Evolutionary conservation across 1,140 invertebrate species (phyloP), one percentile per base, ranked within the genome.

Genomic region (Schlechtendalia chinensis): DNA sequence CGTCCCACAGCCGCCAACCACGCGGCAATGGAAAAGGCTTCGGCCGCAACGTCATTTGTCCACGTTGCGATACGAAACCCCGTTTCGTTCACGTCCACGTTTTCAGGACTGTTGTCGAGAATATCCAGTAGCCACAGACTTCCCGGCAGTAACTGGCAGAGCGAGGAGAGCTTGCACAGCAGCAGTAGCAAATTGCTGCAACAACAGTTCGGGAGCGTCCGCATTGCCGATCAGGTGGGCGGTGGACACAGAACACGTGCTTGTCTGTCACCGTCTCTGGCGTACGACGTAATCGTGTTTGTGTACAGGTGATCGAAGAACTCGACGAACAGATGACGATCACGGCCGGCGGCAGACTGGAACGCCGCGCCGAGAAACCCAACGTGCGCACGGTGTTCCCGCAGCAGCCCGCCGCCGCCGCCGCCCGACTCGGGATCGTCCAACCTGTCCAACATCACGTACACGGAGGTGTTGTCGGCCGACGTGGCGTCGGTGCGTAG

Each of bases 261-360:
- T n/a, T n/a, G n/a, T n/a, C n/a, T n/a, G n/a, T n/a, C n/a, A n/a
- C n/a, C n/a, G n/a, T n/a, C n/a, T n/a, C n/a, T n/a, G n/a, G n/a
- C n/a, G n/a, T n/a, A n/a, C n/a, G n/a, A n/a, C n/a, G n/a, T n/a
- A n/a, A n/a, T n/a, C n/a, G n/a, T n/a, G n/a, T n/a, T n/a, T n/a
- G n/a, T n/a, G n/a, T 8, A 17, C 24, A 79, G 74, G 90, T 93
- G 5, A 94, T 93, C 39, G 92, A 94, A 84, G 93, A 94, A 85
- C 91, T 93, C 0, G 93, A 94, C 82, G 93, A 94, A 83, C 92
- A 94, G 84, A 87, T 90, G 82, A 94, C 93, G 5, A 90, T 93
- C 67, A 93, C 90, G 86, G 88, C 88, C 17, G 67, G 81, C 0
- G 77, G 75, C 10, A 71, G 67, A 83, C 87, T 83, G 85, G 89